These are phyloP conservation scores for Pteromalus puparum DNA, from an alignment of 1,140 invertebrate species.

Conservation along the genomic window DNA sequence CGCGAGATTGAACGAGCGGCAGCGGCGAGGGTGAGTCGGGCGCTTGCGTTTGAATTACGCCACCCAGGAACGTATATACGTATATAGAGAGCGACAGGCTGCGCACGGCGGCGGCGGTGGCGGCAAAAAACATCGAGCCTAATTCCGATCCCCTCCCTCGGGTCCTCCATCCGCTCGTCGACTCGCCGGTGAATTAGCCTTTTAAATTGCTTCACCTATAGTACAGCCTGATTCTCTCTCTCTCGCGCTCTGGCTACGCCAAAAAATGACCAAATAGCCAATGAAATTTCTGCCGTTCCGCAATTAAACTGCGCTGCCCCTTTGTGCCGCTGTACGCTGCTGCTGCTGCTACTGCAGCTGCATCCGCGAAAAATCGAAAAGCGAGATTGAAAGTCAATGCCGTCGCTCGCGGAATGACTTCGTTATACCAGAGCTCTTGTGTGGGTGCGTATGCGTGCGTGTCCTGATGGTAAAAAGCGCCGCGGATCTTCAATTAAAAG, in stretches of 20 bases:
- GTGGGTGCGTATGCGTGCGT: background rate
- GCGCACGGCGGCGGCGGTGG: no score
- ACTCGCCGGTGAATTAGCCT: conserved; percentile 68
- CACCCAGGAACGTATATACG: conserved; percentile 50
- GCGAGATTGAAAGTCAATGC: conserved; percentile 52
- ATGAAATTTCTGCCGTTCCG: conserved; percentile 46
- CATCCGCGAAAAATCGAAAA: conserved; percentile 47
- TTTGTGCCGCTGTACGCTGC: background rate
- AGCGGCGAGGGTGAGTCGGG: conserved; percentile 38
- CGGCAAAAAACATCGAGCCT: conserved; percentile 67
- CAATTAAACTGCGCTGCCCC: conserved; percentile 44
- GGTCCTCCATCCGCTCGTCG: conserved; percentile 14
- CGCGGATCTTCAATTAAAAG: conserved; percentile 49
- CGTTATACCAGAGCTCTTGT: conserved; percentile 12
- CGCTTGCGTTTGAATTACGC: conserved; percentile 57
- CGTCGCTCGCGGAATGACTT: conserved; percentile 23
- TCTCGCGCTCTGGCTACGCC: background rate
- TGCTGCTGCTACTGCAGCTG: background rate
- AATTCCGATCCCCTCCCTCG: conserved; percentile 65
- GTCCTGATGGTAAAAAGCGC: background rate
- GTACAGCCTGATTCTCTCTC: conserved; percentile 44
- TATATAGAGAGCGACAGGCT: conserved; percentile 32
- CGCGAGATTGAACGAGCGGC: conserved; percentile 12
- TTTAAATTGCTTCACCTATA: conserved; percentile 72
- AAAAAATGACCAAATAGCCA: conserved; percentile 47